Conservation (phyloP, 2,888 invertebrate species). For the Ectemnius continuus region DNA sequence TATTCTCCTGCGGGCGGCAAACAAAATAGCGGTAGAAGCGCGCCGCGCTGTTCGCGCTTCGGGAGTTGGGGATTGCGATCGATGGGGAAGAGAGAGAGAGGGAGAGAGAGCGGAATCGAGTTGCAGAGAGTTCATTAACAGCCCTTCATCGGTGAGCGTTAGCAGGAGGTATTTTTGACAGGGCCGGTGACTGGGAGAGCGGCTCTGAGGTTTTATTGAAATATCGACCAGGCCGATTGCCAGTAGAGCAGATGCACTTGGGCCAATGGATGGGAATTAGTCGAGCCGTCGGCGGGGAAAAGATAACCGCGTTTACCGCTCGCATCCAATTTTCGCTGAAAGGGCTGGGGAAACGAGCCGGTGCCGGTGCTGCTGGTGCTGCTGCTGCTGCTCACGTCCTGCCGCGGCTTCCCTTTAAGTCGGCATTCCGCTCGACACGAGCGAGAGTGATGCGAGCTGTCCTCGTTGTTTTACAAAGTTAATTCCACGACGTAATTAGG, state of each 20-base stretch:
- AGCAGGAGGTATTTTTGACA: not conserved
- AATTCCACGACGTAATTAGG: slow-evolving; percentile 55
- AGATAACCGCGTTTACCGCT: slow-evolving; percentile 40
- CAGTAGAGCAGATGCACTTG: slow-evolving; percentile 1
- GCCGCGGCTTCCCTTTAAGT: slow-evolving; percentile 17
- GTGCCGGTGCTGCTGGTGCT: too few species aligned
- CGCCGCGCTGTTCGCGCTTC: too few species aligned
- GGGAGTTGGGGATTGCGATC: too few species aligned
- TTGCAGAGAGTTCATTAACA: not conserved
- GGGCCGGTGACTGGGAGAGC: not conserved
- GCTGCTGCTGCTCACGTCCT: not conserved
- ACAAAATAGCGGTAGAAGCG: too few species aligned
- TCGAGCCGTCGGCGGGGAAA: not conserved
- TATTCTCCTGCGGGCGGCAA: too few species aligned
- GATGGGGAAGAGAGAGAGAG: too few species aligned
- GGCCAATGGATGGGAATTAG: slow-evolving; percentile 9
- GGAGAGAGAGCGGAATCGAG: not conserved
- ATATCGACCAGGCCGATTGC: slow-evolving; percentile 5
- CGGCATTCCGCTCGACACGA: slow-evolving; percentile 12
- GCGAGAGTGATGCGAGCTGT: slow-evolving; percentile 23
- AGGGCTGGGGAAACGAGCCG: slow-evolving; percentile 10
- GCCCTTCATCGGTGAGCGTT: not conserved
- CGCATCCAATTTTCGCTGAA: slow-evolving; percentile 41
- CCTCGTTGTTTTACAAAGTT: slow-evolving; percentile 49
- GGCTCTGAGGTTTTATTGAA: slow-evolving; percentile 6